These are phyloP conservation scores for Acipenser ruthenus DNA, from an alignment of 2,797 vertebrate genomes.

Conservation along the genomic window DNA sequence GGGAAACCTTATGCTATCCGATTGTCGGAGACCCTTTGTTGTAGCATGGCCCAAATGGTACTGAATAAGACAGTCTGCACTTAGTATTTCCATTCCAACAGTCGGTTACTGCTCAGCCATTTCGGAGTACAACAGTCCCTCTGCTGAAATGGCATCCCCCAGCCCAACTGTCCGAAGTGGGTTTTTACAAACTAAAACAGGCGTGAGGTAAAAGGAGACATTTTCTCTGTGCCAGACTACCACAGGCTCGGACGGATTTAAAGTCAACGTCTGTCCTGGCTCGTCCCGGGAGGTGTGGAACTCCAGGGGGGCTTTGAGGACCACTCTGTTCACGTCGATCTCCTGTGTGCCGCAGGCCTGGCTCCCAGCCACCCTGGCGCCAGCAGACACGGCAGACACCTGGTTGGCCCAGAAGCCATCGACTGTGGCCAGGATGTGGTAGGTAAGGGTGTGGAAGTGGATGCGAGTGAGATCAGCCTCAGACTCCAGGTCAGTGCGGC, in stretches of 20 bases:
- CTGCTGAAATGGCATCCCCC: conserved; percentile 90
- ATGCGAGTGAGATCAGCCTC: conserved; percentile 80
- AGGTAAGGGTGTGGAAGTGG: conserved; percentile 93
- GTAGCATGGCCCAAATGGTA: too few species aligned
- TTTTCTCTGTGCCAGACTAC: conserved; percentile 71
- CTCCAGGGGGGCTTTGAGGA: conserved; percentile 69
- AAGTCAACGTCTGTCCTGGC: conserved; percentile 44
- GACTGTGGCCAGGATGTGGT: conserved; percentile 84
- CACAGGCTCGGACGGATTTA: conserved; percentile 71
- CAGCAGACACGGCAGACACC: conserved; percentile 77
- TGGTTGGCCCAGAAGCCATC: conserved; percentile 92
- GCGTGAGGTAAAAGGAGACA: conserved; percentile 79
- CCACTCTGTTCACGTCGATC: conserved; percentile 66
- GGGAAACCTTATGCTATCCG: too few species aligned
- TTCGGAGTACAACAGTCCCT: conserved; percentile 87
- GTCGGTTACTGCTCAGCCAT: conserved; percentile 27
- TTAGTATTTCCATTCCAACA: too few species aligned
- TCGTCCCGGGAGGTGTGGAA: conserved; percentile 72
- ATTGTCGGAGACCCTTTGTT: too few species aligned
- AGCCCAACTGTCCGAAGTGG: conserved; percentile 88
- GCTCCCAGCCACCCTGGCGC: conserved; percentile 77
- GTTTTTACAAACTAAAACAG: conserved; percentile 82
- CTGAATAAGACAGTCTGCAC: too few species aligned
- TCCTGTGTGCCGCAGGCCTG: conserved; percentile 76
- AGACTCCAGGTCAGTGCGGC: conserved; percentile 43